Evolutionary conservation across 1,140 invertebrate genomes (phyloP), one percentile per base, ranked within the genome.

Genomic region (Diorhabda carinulata): DNA sequence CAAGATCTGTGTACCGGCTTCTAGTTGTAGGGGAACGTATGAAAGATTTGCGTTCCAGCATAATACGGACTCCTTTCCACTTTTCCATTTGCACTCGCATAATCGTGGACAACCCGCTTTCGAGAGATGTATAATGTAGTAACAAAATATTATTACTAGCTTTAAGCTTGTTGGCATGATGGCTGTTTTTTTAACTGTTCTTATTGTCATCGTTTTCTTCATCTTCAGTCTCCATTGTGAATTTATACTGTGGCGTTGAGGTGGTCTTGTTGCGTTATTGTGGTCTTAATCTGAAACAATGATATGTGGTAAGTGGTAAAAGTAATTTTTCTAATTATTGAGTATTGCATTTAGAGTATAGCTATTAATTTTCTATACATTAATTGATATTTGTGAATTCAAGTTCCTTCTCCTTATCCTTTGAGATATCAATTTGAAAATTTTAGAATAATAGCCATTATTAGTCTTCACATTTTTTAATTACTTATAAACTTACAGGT

Each of bases 51-150:
- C 88, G 77, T 87, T 87, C 65, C 86, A 83, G 82, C 92, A 94
- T 69, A 91, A 85, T 57, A 90, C 92, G 43, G 90, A 91, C 81
- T 92, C 90, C 81, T 94, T 94, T 71, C 91, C 91, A 77, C 87
- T 89, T 78, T 91, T 91, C 92, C 92, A 94, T 80, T 92, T 92
- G 83, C 92, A 93, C 79, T 92, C 89, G 82, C 92, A 94, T 70
- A 87, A 84, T 61, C 84, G 84, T 43, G 90, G 90, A 79, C 90
- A 92, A 72, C 87, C 86, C 74, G 84, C 85, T 71, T 83, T 81
- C 25, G 76, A 43, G 45, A 70, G 73, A 64, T 76, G 75, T 7
- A 69, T 66, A 58, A 64, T 75, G 63, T 76, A 78, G 63, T 72
- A 67, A 40, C 77, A 56, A 6, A 80, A 57, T 7, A 81, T 10